Conservation (phyloP, 2,797 vertebrate genomes). For the Rallus crepitans region DNA sequence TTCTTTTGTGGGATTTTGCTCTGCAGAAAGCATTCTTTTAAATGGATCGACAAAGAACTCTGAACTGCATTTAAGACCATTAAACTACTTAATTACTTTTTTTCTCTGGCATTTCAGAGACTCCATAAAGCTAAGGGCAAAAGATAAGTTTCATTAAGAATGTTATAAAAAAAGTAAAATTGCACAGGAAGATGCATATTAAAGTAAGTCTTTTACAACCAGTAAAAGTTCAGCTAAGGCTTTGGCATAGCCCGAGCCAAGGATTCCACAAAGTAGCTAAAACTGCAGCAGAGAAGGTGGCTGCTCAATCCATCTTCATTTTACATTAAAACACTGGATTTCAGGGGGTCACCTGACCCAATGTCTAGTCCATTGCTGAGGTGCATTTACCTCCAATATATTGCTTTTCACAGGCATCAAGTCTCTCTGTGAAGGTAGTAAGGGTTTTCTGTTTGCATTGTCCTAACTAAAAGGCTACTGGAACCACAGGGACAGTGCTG, state of each 20-base stretch:
- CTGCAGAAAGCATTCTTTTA: neutral
- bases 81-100: constrained; percentile 26
- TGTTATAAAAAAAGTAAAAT: constrained; percentile 22
- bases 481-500: neutral
- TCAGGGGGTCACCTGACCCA: neutral
- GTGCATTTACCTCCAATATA: neutral
- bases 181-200: neutral
- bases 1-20: neutral
- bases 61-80: neutral
- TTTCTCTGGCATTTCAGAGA: neutral
- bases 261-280: neutral
- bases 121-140: neutral
- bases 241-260: neutral
- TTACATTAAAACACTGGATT: neutral
- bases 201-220: neutral
- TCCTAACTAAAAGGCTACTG: neutral
- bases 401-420: neutral
- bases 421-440: neutral
- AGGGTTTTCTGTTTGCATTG: neutral
- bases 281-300: neutral
- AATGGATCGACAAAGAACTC: neutral
- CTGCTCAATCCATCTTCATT: neutral
- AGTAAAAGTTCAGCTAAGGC: neutral
- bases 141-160: constrained; percentile 25
- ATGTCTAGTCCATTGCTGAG: neutral